Evolutionary conservation across 53 echinoderm and acorn worm genomes (phyloP).

Genomic region (Holothuria leucospilota): DNA sequence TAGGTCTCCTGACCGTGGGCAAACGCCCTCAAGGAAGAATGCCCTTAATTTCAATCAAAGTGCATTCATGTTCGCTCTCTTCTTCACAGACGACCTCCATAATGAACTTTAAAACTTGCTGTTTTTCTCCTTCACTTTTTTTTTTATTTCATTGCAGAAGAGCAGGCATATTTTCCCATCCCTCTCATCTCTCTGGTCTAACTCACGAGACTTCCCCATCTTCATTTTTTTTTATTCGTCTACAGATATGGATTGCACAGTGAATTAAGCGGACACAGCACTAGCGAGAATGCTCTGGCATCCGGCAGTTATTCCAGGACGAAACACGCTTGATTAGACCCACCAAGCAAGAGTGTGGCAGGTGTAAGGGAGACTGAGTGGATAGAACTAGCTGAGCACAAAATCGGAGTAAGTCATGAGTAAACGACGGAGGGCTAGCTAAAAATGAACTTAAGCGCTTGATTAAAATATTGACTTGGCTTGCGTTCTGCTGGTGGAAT

Average conservation of each 20-base stretch:
- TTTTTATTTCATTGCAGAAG: neutral
- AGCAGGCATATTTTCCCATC: too few relatives aligned
- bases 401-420: conserved; percentile 42
- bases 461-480: conserved; percentile 50
- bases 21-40: neutral
- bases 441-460: conserved; percentile 34
- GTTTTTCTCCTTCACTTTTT: neutral
- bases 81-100: conserved; percentile 16
- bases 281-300: neutral
- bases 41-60: conserved; percentile 11
- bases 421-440: conserved; percentile 11
- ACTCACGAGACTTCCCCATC: neutral
- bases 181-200: neutral
- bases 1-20: conserved; percentile 8
- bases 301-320: neutral
- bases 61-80: neutral
- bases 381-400: conserved; percentile 37
- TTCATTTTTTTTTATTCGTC: conserved; percentile 15
- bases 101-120: neutral
- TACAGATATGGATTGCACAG: conserved; percentile 27
- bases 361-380: conserved; percentile 30
- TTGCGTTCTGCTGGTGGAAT: conserved; percentile 1
- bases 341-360: conserved; percentile 23
- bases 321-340: conserved; percentile 31
- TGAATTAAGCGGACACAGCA: conserved; percentile 34